These are phyloP conservation scores for Blastobasis lacticolella DNA, from an alignment of 2,888 invertebrate genomes.

Conservation along the genomic window DNA sequence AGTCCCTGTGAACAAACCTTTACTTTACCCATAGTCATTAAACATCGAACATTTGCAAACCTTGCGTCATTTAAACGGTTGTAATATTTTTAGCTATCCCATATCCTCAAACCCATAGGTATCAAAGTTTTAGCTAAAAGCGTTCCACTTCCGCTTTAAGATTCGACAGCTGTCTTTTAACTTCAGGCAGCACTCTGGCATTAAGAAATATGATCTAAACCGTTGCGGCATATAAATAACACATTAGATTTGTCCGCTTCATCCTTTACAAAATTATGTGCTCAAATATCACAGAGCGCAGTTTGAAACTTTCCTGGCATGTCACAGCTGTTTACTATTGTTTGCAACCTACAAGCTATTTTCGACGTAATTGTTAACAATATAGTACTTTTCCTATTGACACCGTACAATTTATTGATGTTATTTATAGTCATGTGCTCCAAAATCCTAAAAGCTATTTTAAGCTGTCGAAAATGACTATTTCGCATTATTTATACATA, in stretches of 20 bases:
- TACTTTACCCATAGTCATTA: no score
- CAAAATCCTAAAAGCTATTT: no score
- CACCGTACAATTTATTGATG: not conserved
- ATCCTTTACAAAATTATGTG: no score
- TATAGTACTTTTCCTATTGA: no score
- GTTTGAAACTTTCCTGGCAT: conserved; percentile 55
- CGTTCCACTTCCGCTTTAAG: no score
- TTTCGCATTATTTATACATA: no score
- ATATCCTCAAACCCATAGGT: conserved; percentile 2
- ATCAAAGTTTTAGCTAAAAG: no score
- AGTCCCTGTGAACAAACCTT: no score
- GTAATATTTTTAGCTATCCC: not conserved
- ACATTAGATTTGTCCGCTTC: not conserved
- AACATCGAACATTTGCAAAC: no score
- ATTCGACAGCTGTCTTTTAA: not conserved
- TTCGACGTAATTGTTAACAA: conserved; percentile 2
- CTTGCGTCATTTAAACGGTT: no score
- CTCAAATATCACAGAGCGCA: conserved; percentile 20
- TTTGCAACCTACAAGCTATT: conserved; percentile 41
- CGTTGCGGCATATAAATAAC: not conserved
- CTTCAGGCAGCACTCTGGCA: not conserved
- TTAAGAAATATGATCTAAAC: not conserved
- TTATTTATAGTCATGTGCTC: no score
- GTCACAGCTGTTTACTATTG: conserved; percentile 40
- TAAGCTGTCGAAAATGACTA: no score